These are phyloP conservation scores for Propsilocerus akamusi DNA, from an alignment of 1,140 invertebrate species.

Conservation along the genomic window DNA sequence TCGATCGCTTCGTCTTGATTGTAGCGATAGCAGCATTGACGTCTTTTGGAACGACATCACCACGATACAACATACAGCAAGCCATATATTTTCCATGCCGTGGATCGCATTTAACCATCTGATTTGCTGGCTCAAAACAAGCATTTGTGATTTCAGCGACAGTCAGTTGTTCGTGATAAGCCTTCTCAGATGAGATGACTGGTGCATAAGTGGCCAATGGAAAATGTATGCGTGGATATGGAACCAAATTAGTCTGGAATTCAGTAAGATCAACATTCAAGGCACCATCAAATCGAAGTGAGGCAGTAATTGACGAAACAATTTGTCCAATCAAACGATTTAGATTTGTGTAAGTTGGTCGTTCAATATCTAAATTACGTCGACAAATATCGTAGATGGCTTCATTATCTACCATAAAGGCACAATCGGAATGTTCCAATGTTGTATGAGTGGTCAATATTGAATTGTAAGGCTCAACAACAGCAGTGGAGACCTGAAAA, in stretches of 20 bases:
- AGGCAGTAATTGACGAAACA: slow-evolving; percentile 70
- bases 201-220: slow-evolving; percentile 58
- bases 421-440: slow-evolving; percentile 59
- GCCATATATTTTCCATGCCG: slow-evolving; percentile 71
- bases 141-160: slow-evolving; percentile 65
- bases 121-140: slow-evolving; percentile 65
- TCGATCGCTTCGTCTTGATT: slow-evolving; percentile 73
- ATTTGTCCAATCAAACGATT: slow-evolving; percentile 70
- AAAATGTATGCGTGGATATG: no score
- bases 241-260: slow-evolving; percentile 75
- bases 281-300: slow-evolving; percentile 70
- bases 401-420: slow-evolving; percentile 77
- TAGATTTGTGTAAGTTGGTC: slow-evolving; percentile 61
- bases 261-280: slow-evolving; percentile 79
- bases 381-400: slow-evolving; percentile 82
- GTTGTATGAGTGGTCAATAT: slow-evolving; percentile 65
- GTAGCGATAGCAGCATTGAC: slow-evolving; percentile 79
- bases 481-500: slow-evolving; percentile 53
- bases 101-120: slow-evolving; percentile 76
- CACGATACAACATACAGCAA: slow-evolving; percentile 66
- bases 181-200: slow-evolving; percentile 61
- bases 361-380: slow-evolving; percentile 67
- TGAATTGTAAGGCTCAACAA: slow-evolving; percentile 73
- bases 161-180: slow-evolving; percentile 59
- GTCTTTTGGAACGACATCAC: slow-evolving; percentile 55